A percentile compares a stretch with the other conserved stretches of the same genome.
These are phyloP conservation scores for Neotoxoptera formosana DNA, from an alignment of 1,140 invertebrate genomes.

Conservation along the genomic window DNA sequence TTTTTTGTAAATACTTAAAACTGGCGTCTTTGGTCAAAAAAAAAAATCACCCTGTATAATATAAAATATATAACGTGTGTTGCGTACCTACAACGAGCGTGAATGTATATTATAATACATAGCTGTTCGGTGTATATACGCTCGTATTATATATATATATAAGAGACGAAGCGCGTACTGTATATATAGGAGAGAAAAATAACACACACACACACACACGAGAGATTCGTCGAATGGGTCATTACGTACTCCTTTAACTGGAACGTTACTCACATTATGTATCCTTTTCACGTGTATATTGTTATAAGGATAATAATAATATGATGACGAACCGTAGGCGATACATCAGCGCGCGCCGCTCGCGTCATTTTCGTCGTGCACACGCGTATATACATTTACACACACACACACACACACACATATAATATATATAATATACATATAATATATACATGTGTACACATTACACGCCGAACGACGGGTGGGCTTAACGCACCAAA, in stretches of 20 bases:
- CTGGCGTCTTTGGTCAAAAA: background rate
- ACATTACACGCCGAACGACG: background rate
- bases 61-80: background rate
- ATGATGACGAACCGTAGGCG: conserved; percentile 53
- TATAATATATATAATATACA: no score
- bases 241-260: conserved; percentile 55
- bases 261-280: conserved; percentile 53
- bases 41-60: background rate
- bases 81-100: background rate
- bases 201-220: no score
- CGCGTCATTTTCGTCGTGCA: conserved; percentile 12
- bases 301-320: conserved; percentile 31
- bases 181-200: background rate
- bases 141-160: no score
- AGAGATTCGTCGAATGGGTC: conserved; percentile 53
- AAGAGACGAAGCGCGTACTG: background rate
- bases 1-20: background rate
- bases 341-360: conserved; percentile 38
- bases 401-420: no score
- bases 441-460: background rate
- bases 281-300: conserved; percentile 40
- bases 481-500: conserved; percentile 47
- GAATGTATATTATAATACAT: background rate
- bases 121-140: background rate
- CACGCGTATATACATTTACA: background rate